phyloP scores from a whole-genome alignment of 2,888 invertebrate species.

The Ormyrus rosae region DNA sequence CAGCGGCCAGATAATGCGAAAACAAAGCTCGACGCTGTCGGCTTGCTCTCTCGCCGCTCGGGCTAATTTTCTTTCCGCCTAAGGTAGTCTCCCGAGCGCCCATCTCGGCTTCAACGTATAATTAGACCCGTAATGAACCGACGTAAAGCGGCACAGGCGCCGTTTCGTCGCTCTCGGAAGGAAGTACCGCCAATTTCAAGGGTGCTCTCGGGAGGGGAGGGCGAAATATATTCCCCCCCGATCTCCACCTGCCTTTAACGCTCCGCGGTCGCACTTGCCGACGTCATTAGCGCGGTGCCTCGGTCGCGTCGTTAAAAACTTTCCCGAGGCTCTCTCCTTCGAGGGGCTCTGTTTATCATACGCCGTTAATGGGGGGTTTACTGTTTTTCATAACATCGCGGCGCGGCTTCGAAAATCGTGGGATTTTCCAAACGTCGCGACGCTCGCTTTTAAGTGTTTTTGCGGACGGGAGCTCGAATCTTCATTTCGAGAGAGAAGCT shows the following conservation, averaged over 20 bases:
- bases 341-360: conserved; percentile 28
- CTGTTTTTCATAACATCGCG: not conserved
- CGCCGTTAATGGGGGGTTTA: conserved; percentile 8
- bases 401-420: not conserved
- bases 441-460: too few species aligned
- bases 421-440: too few species aligned
- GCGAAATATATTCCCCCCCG: not conserved
- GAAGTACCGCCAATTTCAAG: conserved; percentile 8
- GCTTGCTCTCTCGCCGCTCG: not conserved
- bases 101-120: conserved; percentile 3
- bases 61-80: conserved; percentile 10
- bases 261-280: not conserved
- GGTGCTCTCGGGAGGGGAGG: not conserved
- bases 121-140: conserved; percentile 33
- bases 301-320: conserved; percentile 10
- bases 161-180: not conserved
- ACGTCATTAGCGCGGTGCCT: conserved; percentile 33
- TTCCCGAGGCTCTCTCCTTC: not conserved
- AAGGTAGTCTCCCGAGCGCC: not conserved
- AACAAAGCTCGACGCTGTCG: not conserved
- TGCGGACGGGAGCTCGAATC: too few species aligned
- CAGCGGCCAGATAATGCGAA: not conserved
- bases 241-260: not conserved
- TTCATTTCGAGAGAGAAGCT: too few species aligned
- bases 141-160: not conserved